Percentiles rank a stretch among this genome's conserved stretches.
Evolutionary conservation across 1,140 invertebrate genomes (phyloP).

Genomic region (Drosophila quadrilineata): DNA sequence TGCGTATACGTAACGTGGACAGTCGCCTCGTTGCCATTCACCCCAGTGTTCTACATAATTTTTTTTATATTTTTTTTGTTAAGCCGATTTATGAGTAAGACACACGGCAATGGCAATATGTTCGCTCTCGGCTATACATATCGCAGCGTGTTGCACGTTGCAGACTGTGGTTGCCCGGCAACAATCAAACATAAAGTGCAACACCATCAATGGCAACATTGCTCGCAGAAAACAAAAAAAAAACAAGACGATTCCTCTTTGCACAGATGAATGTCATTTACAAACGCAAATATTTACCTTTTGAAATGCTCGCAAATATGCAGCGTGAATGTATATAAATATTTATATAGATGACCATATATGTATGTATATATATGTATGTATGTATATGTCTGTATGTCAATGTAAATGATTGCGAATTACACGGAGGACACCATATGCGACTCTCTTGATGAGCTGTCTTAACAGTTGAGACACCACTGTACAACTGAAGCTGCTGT

Average conservation of each 20-base stretch:
- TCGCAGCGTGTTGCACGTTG: neutral
- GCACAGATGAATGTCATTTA: conserved; percentile 68
- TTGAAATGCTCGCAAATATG: conserved; percentile 56
- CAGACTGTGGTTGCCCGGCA: neutral
- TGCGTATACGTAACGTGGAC: conserved; percentile 42
- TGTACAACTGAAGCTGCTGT: too few species aligned
- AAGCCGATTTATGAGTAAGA: conserved; percentile 76
- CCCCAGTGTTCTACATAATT: conserved; percentile 2
- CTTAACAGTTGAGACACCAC: neutral
- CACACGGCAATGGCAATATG: conserved; percentile 64
- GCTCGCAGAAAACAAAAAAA: neutral
- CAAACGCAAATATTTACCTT: conserved; percentile 75
- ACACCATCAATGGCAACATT: conserved; percentile 8
- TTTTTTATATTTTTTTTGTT: conserved; percentile 41
- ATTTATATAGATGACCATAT: conserved; percentile 16
- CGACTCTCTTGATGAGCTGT: neutral
- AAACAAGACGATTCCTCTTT: too few species aligned
- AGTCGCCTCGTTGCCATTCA: neutral
- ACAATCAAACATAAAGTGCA: conserved; percentile 55
- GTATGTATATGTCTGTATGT: neutral
- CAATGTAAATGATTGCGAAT: too few species aligned
- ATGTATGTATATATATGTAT: neutral
- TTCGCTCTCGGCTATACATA: conserved; percentile 10
- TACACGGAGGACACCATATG: too few species aligned
- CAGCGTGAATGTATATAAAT: conserved; percentile 44